Conservation (phyloP, 2,888 invertebrate genomes). For the Nematopogon swammerdamellus region DNA sequence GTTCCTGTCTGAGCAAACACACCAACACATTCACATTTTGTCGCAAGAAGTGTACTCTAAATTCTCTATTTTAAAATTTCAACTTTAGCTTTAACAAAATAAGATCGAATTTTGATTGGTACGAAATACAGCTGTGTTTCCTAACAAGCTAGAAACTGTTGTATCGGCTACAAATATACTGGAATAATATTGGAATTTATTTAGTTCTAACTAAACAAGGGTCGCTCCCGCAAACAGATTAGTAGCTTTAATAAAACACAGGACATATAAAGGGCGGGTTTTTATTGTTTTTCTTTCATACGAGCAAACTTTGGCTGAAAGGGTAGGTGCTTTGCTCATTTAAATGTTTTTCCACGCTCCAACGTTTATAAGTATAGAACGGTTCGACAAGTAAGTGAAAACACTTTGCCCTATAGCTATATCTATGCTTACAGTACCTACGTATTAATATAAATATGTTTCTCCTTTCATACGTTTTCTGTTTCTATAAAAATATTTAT, state of each 20-base stretch:
- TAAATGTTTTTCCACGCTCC: no score
- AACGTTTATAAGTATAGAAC: no score
- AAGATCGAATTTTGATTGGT: not conserved
- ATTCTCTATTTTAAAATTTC: not conserved
- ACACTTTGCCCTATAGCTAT: no score
- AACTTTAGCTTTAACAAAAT: not conserved
- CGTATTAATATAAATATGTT: no score
- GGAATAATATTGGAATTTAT: not conserved
- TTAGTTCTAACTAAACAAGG: not conserved
- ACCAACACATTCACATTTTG: not conserved
- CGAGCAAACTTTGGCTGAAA: not conserved
- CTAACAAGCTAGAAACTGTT: not conserved
- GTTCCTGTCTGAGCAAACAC: not conserved
- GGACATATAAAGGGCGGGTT: not conserved
- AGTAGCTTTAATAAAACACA: not conserved
- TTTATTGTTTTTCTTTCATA: not conserved
- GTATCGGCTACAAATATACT: not conserved
- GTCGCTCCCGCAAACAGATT: not conserved
- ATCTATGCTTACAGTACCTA: no score
- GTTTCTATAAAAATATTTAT: no score
- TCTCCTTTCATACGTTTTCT: no score
- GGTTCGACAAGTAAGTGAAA: no score
- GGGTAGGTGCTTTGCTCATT: no score
- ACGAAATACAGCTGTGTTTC: not conserved
- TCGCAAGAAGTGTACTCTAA: no score